Conservation (phyloP, 1,140 invertebrate genomes). For the Heliconius hewitsoni region DNA sequence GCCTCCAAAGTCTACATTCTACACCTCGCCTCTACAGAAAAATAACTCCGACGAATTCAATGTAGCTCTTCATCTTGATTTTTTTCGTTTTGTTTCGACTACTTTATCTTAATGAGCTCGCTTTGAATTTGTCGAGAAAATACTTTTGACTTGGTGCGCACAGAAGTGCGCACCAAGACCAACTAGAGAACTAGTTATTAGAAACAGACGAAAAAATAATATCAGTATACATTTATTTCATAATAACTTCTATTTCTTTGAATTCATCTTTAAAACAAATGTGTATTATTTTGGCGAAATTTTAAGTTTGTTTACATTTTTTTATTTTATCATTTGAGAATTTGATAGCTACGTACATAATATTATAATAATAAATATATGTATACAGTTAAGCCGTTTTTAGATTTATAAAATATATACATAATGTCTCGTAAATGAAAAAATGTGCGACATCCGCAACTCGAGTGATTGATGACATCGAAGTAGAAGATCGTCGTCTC, state of each 20-base stretch:
- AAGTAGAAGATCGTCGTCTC: neutral
- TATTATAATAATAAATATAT: no score
- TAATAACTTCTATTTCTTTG: neutral
- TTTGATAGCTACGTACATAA: no score
- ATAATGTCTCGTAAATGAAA: neutral
- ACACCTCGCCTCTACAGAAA: neutral
- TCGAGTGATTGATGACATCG: neutral
- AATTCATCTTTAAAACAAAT: neutral
- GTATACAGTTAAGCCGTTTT: no score
- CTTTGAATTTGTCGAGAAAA: conserved; percentile 3
- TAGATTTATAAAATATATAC: no score
- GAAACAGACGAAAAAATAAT: neutral
- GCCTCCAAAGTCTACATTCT: neutral
- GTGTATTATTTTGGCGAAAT: neutral
- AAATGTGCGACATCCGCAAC: neutral
- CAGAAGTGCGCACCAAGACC: no score
- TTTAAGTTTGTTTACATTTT: no score
- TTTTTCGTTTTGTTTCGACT: conserved; percentile 3
- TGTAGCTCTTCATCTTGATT: neutral
- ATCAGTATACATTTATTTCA: neutral
- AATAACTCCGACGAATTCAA: neutral
- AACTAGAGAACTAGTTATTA: neutral
- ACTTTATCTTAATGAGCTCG: conserved; percentile 12
- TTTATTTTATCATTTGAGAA: no score
- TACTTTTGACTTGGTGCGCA: neutral